A percentile compares a stretch with the other conserved stretches of the same genome.
These are phyloP conservation scores for Athene cunicularia DNA, from an alignment of 2,113 vertebrate genomes.

Conservation along the genomic window DNA sequence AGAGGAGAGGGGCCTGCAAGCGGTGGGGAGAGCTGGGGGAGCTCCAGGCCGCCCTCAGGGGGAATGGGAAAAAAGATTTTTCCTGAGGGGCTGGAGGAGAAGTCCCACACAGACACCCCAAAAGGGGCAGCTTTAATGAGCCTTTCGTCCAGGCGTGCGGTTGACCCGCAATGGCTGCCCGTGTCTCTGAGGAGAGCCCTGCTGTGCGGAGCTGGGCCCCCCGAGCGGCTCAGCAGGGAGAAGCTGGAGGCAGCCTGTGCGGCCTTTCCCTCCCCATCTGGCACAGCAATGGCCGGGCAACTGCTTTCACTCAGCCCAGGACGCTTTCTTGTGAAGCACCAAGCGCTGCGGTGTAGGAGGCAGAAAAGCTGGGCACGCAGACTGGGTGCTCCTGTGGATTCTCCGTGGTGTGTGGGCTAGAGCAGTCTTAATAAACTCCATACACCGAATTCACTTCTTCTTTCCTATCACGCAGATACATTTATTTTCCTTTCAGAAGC, in stretches of 20 bases:
- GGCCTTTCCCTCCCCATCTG: neutral
- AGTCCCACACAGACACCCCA: fast-evolving
- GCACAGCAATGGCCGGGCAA: too few relatives aligned
- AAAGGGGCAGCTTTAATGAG: fast-evolving
- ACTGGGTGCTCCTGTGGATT: fast-evolving
- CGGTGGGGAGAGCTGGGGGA: fast-evolving
- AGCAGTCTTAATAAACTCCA: neutral
- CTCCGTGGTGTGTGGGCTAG: fast-evolving
- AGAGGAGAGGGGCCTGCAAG: too few relatives aligned
- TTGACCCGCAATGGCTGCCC: neutral
- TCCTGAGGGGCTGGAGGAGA: neutral
- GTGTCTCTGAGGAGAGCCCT: fast-evolving
- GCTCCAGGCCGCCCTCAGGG: neutral
- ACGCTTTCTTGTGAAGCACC: fast-evolving
- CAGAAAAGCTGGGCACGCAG: fast-evolving
- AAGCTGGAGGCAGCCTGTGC: fast-evolving
- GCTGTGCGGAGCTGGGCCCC: fast-evolving
- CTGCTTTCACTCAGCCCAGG: too few relatives aligned
- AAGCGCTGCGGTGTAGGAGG: neutral
- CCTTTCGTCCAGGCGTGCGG: fast-evolving
- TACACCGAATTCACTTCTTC: neutral
- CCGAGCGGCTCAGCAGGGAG: neutral
- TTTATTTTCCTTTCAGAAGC: neutral
- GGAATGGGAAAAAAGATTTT: fast-evolving
- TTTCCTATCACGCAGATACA: neutral